These are phyloP conservation scores for Distichodus sexfasciatus DNA, from an alignment of 2,797 vertebrate species.

Conservation along the genomic window DNA sequence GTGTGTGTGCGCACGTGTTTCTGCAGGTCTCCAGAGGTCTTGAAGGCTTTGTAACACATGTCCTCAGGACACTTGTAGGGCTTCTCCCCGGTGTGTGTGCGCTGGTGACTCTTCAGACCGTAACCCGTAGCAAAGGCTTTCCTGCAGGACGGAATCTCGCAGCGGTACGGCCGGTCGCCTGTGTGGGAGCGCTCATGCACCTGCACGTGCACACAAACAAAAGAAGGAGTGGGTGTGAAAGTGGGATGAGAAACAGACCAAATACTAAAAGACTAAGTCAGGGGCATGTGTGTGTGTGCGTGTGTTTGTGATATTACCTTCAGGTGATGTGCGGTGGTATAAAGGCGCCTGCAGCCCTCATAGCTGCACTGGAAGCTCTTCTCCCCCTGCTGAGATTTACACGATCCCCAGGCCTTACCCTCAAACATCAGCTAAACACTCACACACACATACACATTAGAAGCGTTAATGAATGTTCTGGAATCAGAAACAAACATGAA, in stretches of 20 bases:
- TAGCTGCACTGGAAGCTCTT: conserved; percentile 74
- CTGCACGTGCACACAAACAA: conserved; percentile 61
- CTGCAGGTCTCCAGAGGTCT: conserved; percentile 81
- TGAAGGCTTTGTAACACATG: conserved; percentile 82
- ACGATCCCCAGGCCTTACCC: conserved; percentile 59
- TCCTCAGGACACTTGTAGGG: conserved; percentile 82
- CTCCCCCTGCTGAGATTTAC: conserved; percentile 67
- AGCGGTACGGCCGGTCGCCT: conserved; percentile 73
- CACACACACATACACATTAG: neutral
- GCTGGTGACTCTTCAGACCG: conserved; percentile 75
- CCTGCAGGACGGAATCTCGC: conserved; percentile 72
- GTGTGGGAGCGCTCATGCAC: conserved; percentile 79
- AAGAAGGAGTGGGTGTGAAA: too few relatives aligned
- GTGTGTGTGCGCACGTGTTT: conserved; percentile 82
- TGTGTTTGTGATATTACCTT: conserved; percentile 68
- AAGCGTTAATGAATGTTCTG: neutral
- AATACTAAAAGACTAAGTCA: too few relatives aligned
- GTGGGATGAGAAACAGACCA: too few relatives aligned
- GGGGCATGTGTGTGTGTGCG: neutral
- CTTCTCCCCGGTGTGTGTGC: conserved; percentile 81
- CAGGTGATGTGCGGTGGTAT: conserved; percentile 78
- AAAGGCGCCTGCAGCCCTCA: conserved; percentile 75
- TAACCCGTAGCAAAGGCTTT: conserved; percentile 81
- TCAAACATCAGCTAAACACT: conserved; percentile 65
- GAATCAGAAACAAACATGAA: neutral